Evolutionary conservation across 2,797 vertebrate genomes (phyloP).

Genomic region (Pagetopsis macropterus): DNA sequence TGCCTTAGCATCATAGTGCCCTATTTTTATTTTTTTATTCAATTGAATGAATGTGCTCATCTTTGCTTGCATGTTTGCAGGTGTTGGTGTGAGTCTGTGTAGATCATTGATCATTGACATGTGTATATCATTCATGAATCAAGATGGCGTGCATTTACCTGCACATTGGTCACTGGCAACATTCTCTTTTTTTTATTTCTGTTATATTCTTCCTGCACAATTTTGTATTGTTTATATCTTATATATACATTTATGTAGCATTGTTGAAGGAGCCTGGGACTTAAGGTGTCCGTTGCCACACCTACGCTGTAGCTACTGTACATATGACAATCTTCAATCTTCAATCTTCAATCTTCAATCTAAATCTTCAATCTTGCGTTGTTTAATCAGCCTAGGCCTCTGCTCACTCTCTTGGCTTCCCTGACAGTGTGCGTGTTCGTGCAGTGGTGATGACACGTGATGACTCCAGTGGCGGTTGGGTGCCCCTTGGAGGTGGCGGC

Average conservation of each 20-base stretch:
- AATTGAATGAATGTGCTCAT: conserved; percentile 10
- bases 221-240: no score
- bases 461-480: conserved; percentile 95
- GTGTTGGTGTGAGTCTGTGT: neutral
- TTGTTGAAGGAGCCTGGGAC: no score
- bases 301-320: no score
- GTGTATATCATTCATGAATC: no score
- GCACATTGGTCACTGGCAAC: no score
- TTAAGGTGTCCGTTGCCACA: no score
- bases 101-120: neutral
- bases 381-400: conserved; percentile 47
- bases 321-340: no score
- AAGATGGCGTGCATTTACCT: no score
- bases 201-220: no score
- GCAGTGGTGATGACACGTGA: conserved; percentile 96
- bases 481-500: conserved; percentile 91
- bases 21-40: neutral
- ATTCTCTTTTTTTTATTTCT: no score
- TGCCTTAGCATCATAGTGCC: neutral
- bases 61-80: conserved; percentile 2
- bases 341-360: no score
- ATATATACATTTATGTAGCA: no score
- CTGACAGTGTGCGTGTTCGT: conserved; percentile 91
- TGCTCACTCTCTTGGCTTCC: conserved; percentile 57
- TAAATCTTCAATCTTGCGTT: neutral